Evolutionary conservation across 2,888 invertebrate genomes (phyloP).

Genomic region (Gymnocheta viridis): DNA sequence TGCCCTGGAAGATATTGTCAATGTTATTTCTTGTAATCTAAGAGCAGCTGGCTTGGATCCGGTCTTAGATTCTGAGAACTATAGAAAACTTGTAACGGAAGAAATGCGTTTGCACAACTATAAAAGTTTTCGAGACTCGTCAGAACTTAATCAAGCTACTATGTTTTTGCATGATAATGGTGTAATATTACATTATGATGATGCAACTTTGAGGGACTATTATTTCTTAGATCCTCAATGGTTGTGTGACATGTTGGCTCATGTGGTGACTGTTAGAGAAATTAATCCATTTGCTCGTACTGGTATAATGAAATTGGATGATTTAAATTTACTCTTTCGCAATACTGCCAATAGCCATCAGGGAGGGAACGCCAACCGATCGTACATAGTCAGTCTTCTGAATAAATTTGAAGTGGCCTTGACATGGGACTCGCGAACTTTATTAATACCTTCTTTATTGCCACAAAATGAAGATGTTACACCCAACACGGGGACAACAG

Average conservation of each 20-base stretch:
- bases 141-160: slow-evolving; percentile 97
- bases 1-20: slow-evolving; percentile 95
- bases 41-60: slow-evolving; percentile 88
- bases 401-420: slow-evolving; percentile 99
- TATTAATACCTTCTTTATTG: slow-evolving; percentile 95
- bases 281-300: slow-evolving; percentile 97
- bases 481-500: slow-evolving; percentile 78
- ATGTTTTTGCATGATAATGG: slow-evolving; percentile 99
- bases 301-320: slow-evolving; percentile 96
- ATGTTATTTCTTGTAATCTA: slow-evolving; percentile 90
- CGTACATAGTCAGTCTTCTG: slow-evolving; percentile 94
- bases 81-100: slow-evolving; percentile 82
- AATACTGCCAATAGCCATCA: slow-evolving; percentile 90
- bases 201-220: slow-evolving; percentile 95
- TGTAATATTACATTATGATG: slow-evolving; percentile 96
- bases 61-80: slow-evolving; percentile 91
- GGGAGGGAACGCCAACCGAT: slow-evolving; percentile 83
- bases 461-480: slow-evolving; percentile 88
- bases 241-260: slow-evolving; percentile 98
- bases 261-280: slow-evolving; percentile 98
- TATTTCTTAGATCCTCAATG: slow-evolving; percentile 99
- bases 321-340: slow-evolving; percentile 95
- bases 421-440: slow-evolving; percentile 95
- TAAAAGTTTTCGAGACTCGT: slow-evolving; percentile 87
- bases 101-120: slow-evolving; percentile 82